Evolutionary conservation across 2,113 vertebrate genomes (phyloP).

Genomic region (Mirounga angustirostris): DNA sequence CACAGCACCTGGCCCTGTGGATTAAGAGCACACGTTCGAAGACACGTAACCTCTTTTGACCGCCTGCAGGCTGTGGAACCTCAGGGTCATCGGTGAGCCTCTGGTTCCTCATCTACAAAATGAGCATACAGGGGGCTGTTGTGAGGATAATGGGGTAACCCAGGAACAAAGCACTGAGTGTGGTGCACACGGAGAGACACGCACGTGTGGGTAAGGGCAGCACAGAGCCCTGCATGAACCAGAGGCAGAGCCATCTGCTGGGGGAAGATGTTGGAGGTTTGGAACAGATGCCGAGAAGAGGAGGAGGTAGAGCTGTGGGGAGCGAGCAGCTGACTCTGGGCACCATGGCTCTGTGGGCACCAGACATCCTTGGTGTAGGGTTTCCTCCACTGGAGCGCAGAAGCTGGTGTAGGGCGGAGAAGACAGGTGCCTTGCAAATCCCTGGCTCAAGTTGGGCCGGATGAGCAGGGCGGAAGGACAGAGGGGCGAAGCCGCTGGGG

Average conservation of each 20-base stretch:
- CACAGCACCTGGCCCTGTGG: background rate
- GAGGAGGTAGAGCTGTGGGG: background rate
- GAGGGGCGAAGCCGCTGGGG: background rate
- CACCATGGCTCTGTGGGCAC: background rate
- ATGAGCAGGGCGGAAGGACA: constrained; percentile 57
- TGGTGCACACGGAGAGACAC: rapidly evolving
- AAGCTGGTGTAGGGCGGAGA: background rate
- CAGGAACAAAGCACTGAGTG: rapidly evolving
- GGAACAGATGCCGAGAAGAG: background rate
- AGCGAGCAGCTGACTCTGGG: background rate
- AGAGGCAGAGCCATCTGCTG: background rate
- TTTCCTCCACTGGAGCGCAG: background rate
- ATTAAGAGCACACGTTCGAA: background rate
- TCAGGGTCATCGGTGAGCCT: background rate
- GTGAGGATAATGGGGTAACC: rapidly evolving
- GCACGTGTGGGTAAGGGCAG: background rate
- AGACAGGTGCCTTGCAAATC: constrained; percentile 66
- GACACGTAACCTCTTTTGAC: background rate
- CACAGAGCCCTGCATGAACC: background rate
- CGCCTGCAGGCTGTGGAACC: rapidly evolving
- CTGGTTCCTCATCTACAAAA: background rate
- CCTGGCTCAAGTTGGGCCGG: background rate
- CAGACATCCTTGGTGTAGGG: background rate
- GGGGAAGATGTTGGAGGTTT: background rate
- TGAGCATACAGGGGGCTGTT: rapidly evolving